Conservation (phyloP, 2,888 invertebrate genomes). For the Lamellibrachia satsuma region DNA sequence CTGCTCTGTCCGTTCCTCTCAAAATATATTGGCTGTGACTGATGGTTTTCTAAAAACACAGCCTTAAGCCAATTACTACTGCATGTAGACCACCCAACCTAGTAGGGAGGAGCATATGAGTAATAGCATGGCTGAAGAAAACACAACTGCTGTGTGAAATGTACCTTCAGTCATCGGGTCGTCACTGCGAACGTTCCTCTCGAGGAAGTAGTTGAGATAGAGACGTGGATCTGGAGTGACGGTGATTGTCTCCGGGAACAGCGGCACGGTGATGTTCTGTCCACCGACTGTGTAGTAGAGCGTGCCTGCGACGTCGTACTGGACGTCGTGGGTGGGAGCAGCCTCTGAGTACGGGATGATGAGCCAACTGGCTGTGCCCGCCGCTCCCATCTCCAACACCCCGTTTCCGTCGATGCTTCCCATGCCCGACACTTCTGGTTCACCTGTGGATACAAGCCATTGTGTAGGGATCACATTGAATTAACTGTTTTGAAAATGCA, state of each 20-base stretch:
- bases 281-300: slow-evolving; percentile 46
- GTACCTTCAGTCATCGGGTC: slow-evolving; percentile 45
- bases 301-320: slow-evolving; percentile 47
- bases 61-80: no score
- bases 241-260: slow-evolving; percentile 50
- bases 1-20: neutral
- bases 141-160: neutral
- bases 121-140: neutral
- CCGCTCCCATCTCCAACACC: neutral
- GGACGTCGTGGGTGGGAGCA: slow-evolving; percentile 42
- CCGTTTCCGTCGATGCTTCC: neutral
- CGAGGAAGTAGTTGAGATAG: slow-evolving; percentile 48
- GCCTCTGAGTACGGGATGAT: slow-evolving; percentile 49
- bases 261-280: slow-evolving; percentile 43
- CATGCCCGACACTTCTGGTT: neutral
- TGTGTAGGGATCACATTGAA: neutral
- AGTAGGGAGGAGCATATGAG: neutral
- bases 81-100: neutral
- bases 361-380: slow-evolving; percentile 42
- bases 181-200: slow-evolving; percentile 48
- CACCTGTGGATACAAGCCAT: neutral
- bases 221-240: slow-evolving; percentile 51
- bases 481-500: neutral
- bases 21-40: no score
- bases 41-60: no score